These are phyloP conservation scores for Dryobotodes eremita DNA, from an alignment of 2,888 invertebrate species.

Conservation along the genomic window DNA sequence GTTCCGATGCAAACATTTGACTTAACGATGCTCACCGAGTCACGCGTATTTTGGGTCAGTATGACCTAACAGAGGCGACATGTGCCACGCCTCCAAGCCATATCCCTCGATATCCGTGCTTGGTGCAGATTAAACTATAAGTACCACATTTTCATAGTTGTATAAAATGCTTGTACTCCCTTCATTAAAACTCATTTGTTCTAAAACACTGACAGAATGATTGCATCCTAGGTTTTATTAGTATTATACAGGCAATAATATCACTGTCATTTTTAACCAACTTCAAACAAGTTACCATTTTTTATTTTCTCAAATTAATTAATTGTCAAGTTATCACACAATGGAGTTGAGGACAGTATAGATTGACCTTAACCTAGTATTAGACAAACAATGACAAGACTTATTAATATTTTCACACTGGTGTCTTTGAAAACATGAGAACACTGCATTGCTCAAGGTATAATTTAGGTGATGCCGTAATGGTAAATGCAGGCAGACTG, in stretches of 20 bases:
- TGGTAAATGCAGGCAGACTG: neutral
- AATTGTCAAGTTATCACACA: neutral
- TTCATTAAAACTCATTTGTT: neutral
- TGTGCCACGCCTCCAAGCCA: no score
- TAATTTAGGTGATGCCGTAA: neutral
- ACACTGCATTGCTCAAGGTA: neutral
- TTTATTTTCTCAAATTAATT: conserved; percentile 1
- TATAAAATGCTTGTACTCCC: neutral
- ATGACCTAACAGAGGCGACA: no score
- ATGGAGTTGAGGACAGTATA: conserved; percentile 7
- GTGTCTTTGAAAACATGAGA: conserved; percentile 7
- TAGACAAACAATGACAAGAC: conserved; percentile 24
- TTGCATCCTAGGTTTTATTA: neutral
- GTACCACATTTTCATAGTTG: neutral
- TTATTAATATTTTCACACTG: conserved; percentile 12
- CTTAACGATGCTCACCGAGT: no score
- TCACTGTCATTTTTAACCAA: neutral
- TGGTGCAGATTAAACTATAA: neutral
- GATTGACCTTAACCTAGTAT: conserved; percentile 34
- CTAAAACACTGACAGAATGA: neutral
- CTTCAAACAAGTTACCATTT: neutral
- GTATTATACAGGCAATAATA: neutral
- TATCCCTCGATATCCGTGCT: no score
- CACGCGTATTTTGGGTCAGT: no score
- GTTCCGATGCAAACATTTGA: no score